Conservation (phyloP, 2,888 invertebrate genomes). For the Chesias legatella region DNA sequence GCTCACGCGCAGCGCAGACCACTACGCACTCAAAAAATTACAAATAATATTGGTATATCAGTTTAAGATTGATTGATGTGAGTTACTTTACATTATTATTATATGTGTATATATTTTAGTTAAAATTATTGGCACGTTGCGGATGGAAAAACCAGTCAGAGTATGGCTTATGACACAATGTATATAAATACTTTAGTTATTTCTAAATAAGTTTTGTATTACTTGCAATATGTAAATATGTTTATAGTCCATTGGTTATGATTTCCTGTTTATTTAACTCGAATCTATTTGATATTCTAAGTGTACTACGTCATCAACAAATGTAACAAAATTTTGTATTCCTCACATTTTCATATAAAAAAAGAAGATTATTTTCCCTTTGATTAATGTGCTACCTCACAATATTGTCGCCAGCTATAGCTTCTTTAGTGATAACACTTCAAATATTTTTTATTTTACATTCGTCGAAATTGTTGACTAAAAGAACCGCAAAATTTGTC, state of each 20-base stretch:
- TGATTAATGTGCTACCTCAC: too few relatives aligned
- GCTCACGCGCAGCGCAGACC: too few relatives aligned
- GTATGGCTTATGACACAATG: constrained; percentile 9
- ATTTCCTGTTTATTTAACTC: constrained; percentile 43
- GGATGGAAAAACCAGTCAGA: too few relatives aligned
- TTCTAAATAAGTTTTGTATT: constrained; percentile 10
- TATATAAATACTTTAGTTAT: constrained; percentile 2
- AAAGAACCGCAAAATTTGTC: constrained; percentile 20
- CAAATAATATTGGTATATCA: too few relatives aligned
- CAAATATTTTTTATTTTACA: background rate
- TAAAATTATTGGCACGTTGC: constrained; percentile 1
- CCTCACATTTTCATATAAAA: background rate
- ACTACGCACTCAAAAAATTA: too few relatives aligned
- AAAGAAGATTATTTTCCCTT: background rate
- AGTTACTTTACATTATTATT: too few relatives aligned
- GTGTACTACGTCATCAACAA: too few relatives aligned
- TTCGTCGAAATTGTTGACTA: background rate
- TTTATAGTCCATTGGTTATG: constrained; percentile 33
- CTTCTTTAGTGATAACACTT: background rate
- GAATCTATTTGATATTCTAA: constrained; percentile 3
- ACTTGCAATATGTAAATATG: constrained; percentile 17
- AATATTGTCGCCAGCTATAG: background rate
- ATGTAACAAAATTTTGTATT: too few relatives aligned
- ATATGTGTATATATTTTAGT: too few relatives aligned
- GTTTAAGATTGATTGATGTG: too few relatives aligned